Base-by-base conservation (phyloP, 2,113 vertebrate genomes). In the Chinchilla lanigera region DNA sequence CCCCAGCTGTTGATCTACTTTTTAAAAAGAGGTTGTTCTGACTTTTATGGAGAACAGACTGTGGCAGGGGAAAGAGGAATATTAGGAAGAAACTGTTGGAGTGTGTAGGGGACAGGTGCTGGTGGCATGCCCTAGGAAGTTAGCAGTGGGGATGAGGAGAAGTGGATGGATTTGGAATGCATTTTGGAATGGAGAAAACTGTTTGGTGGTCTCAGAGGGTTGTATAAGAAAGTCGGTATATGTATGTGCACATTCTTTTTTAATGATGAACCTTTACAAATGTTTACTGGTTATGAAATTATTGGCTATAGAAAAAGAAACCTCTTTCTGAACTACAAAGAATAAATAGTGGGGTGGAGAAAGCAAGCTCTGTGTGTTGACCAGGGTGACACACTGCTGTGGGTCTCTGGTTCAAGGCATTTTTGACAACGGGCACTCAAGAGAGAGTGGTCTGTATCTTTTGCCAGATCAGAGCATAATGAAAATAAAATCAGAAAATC, bases 401-500 rank as follows among this genome's bases (percentile, higher is more conserved):
- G 24, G 6, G 22, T 50, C 82, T 91, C 26, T 30, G 33, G 80
- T 33, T 97, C 8, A 33, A 33, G 73, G 13, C 54, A 13, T 88
- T 73, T 97, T 96, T 95, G 89, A 77, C 24, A 69, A 69, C 1
- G 13, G 75, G 12, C n/a, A 22, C 92, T 94, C 35, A 47, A 58
- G 60, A 44, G 22, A 54, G 52, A 84, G 71, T 7, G 67, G 22
- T 73, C 20, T 67, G 38, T 94, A 35, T 81, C 33, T 94, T 96
- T 95, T 95, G 69, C 61, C 91, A 94, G 92, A 58, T 95, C 61
- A 89, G 85, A 97, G 10, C 92, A 17, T 92, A 97, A 90, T 75
- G 81, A 95, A 94, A 96, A 86, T 63, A 89, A 96, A 93, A 54
- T 60, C 85, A 87, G 87, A 95, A 96, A 96, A 86, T 97, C 89